Evolutionary conservation across 2,888 invertebrate genomes (phyloP).

Genomic region (Drosophila histrio): DNA sequence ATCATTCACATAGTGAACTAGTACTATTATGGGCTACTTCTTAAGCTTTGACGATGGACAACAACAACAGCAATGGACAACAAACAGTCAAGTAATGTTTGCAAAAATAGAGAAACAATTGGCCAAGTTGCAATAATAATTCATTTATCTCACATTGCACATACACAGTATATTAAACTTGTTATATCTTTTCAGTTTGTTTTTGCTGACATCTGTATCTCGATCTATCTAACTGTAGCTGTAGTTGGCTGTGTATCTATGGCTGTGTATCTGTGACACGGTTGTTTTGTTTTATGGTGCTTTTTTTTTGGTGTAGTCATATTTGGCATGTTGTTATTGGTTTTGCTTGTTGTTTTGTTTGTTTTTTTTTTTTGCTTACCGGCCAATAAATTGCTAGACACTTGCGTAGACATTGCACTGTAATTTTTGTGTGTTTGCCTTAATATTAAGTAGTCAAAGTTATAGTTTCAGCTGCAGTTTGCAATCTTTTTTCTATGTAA

Average conservation of each 20-base stretch:
- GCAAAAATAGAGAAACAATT: conserved; percentile 28
- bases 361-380: conserved; percentile 64
- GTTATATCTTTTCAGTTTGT: not conserved
- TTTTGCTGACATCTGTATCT: conserved; percentile 1
- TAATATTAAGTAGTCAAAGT: conserved; percentile 12
- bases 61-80: not conserved
- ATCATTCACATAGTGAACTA: not conserved
- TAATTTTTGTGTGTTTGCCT: conserved; percentile 1
- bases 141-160: conserved; percentile 28
- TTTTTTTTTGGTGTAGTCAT: conserved; percentile 10
- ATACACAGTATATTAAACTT: not conserved
- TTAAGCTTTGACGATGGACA: conserved; percentile 16
- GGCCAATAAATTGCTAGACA: conserved; percentile 77
- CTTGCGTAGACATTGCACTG: conserved; percentile 77
- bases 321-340: conserved; percentile 33
- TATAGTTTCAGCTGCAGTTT: conserved; percentile 5
- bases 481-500: conserved; percentile 12
- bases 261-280: conserved; percentile 15
- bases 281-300: conserved; percentile 18
- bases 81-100: conserved; percentile 26
- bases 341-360: conserved; percentile 1
- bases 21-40: not conserved
- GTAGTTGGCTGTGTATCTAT: not conserved
- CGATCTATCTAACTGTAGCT: not conserved
- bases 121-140: conserved; percentile 44